Percentiles rank a stretch among this genome's conserved stretches.
phyloP scores from a whole-genome alignment of 2,888 invertebrate genomes.

The Tetragonisca angustula region DNA sequence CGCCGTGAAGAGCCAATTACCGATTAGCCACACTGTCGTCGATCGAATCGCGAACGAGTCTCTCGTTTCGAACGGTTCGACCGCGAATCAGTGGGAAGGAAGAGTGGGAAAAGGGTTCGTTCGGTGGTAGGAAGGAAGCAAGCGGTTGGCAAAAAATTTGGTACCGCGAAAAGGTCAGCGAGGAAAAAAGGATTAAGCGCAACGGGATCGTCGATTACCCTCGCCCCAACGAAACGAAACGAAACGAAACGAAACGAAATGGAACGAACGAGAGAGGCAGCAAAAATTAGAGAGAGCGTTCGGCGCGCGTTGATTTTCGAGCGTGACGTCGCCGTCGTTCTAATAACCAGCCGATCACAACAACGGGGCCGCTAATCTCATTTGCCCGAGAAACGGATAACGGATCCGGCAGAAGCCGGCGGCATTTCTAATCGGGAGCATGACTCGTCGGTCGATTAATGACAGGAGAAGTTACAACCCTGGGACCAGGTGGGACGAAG shows the following conservation, averaged over 20 bases:
- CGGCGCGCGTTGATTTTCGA: constrained; percentile 20
- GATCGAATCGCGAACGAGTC: constrained; percentile 74
- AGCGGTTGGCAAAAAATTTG: not conserved
- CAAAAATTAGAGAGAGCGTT: constrained; percentile 34
- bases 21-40: constrained; percentile 79
- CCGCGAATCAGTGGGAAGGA: not conserved
- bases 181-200: not conserved
- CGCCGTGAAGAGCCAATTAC: constrained; percentile 79
- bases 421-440: constrained; percentile 72
- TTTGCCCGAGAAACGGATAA: constrained; percentile 68
- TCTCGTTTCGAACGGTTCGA: not conserved
- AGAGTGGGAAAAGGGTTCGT: not conserved
- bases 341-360: constrained; percentile 61
- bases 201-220: not conserved
- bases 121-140: not conserved
- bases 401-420: constrained; percentile 51
- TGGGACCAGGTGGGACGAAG: not conserved
- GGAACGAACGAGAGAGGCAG: constrained; percentile 7
- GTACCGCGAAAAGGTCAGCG: not conserved
- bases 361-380: constrained; percentile 61
- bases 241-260: not conserved
- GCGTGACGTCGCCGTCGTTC: constrained; percentile 24
- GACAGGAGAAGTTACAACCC: constrained; percentile 69
- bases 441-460: constrained; percentile 74
- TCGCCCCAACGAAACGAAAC: not conserved